Evolutionary conservation across 2,113 vertebrate species (phyloP), one percentile per base, ranked within the genome.

Genomic region (Malurus elegans): DNA sequence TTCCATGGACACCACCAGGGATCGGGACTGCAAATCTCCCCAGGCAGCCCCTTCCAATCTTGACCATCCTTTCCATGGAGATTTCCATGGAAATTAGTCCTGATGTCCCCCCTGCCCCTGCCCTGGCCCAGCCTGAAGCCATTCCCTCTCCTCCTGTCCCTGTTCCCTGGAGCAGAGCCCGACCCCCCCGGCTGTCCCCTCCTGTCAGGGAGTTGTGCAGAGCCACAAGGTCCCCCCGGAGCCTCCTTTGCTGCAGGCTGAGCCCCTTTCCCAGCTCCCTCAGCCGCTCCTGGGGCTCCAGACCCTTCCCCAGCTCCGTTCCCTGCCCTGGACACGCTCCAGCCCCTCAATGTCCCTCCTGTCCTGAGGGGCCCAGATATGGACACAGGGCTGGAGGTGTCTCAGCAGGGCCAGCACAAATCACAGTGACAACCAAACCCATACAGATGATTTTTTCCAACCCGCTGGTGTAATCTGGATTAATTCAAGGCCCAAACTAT

Each of bases 21-120:
- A 64, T 15, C 6, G 31, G 14, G 0, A 50, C 4, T 57, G 21
- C 20, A 42, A 8, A 47, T 1, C 1, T 9, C 7, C 29, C 18
- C 31, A 34, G 14, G 20, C 29, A 71, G 29, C 7, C 4, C 47
- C 38, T 47, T 1, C 16, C 20, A 71, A 12, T 0, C 10, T 14
- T 56, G 16, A 47, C 0, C 10, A 2, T 4, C 12, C 7, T n/a
- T 70, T n/a, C 47, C 47, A 40, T 10, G 12, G 0, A 1, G 40
- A 38, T 38, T 38, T 11, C 38, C 11, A 38, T 38, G 38, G 38
- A 28, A 62, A 87, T 62, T 62, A 8, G 23, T 45, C 0, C 38
- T 32, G 0, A 0, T n/a, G 4, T 29, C 64, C 28, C 45, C 0
- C 14, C 62, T 23, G 9, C 2, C 0, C 5, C 17, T 36, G 0